These are phyloP conservation scores for Drosophila subobscura DNA, from an alignment of 1,140 invertebrate species.

Conservation along the genomic window DNA sequence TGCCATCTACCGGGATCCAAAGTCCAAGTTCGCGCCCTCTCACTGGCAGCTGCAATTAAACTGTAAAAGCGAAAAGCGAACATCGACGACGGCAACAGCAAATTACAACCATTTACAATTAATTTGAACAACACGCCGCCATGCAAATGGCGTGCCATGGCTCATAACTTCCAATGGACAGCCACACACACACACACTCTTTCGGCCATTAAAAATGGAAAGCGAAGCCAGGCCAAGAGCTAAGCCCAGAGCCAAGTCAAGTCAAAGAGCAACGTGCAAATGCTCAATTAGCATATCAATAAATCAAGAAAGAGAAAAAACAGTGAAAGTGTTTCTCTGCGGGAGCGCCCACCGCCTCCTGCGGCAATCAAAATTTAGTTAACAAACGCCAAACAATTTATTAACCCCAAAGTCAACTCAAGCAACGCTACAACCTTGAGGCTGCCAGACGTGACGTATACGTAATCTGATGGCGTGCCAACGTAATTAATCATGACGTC, in stretches of 20 bases:
- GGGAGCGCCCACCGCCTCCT: slow-evolving; percentile 1
- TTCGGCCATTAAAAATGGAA: slow-evolving; percentile 36
- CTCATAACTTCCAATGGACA: slow-evolving; percentile 69
- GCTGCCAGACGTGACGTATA: slow-evolving; percentile 53
- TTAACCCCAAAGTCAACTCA: slow-evolving; percentile 46
- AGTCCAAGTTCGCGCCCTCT: slow-evolving; percentile 42
- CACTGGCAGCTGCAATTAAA: slow-evolving; percentile 69
- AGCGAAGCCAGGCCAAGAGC: slow-evolving; percentile 1
- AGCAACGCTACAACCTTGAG: slow-evolving; percentile 51
- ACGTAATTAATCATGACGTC: slow-evolving; percentile 70
- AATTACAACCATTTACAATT: slow-evolving; percentile 81
- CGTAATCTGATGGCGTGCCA: slow-evolving; percentile 69
- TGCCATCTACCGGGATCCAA: slow-evolving; percentile 4
- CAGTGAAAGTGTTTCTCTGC: slow-evolving; percentile 34
- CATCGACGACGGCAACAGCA: slow-evolving; percentile 52
- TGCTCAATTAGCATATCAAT: slow-evolving; percentile 81
- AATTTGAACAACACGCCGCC: slow-evolving; percentile 77
- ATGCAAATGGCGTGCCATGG: slow-evolving; percentile 79
- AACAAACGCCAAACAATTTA: slow-evolving; percentile 76
- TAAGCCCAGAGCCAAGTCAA: slow-evolving; percentile 25
- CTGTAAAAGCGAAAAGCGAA: slow-evolving; percentile 74
- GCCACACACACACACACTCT: slow-evolving; percentile 22
- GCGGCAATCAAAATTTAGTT: slow-evolving; percentile 77
- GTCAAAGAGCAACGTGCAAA: slow-evolving; percentile 63
- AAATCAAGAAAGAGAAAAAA: slow-evolving; percentile 62